Evolutionary conservation across 2,888 invertebrate genomes (phyloP), one percentile per base, ranked within the genome.

Genomic region (Apoda limacodes): DNA sequence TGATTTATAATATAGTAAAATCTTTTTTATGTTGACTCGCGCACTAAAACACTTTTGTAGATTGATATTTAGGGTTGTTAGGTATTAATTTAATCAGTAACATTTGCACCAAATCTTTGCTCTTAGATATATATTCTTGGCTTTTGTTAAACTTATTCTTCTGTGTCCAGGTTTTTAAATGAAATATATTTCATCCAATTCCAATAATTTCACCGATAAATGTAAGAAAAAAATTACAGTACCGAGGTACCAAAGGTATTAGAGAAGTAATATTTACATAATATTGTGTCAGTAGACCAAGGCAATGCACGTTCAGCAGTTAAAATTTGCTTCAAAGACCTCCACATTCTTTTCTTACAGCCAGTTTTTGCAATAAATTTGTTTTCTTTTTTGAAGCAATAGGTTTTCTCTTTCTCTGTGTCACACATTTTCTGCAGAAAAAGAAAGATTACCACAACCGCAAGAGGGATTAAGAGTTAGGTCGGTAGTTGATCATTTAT

Each of bases 241-340:
- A 27, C 15, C 20, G 10, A n/a, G 9, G 25, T 11, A 4, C 31
- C 5, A n/a, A n/a, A n/a, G n/a, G n/a, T n/a, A n/a, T n/a, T n/a
- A n/a, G n/a, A 23, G 5, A 21, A n/a, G n/a, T 13, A 28, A 34
- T 28, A 58, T 84, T 82, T 75, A 90, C 90, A 95, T 50, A 91
- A 85, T 32, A 93, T 86, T 29, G 87, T 85, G 55, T 90, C 87
- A 36, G 86, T 83, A 11, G 88, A 85, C 93, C 93, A 93, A 3
- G 89, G 88, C 35, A 93, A 70, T 13, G 86, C 63, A 59, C 89
- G 85, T 58, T 95, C 95, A 22, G 90, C 87, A 2, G 92, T 82
- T 28, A 93, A 74, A 49, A 95, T 93, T 82, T 95, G 95, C 63
- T 95, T 95, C 26, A 95, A 62, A 4, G 93, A 93, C 60, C 92